Conservation (phyloP, 1,140 invertebrate genomes). For the Eueides isabella region DNA sequence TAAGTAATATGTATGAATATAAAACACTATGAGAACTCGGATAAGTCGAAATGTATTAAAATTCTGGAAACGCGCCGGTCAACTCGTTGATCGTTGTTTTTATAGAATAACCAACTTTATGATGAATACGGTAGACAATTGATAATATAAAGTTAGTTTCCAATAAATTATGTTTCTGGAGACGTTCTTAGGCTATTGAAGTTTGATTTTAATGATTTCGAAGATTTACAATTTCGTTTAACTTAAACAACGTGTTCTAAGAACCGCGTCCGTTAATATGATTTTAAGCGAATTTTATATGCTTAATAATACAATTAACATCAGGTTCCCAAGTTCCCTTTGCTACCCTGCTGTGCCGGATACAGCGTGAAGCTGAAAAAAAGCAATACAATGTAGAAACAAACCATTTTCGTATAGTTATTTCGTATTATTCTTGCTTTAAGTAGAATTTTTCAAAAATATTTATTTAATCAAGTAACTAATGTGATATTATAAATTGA, state of each 20-base stretch:
- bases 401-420: too few species aligned
- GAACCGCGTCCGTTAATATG: too few species aligned
- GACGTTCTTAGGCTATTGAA: slow-evolving; percentile 1
- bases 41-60: slow-evolving; percentile 48
- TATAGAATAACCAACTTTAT: slow-evolving; percentile 9
- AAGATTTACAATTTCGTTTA: background rate
- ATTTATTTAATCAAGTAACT: too few species aligned
- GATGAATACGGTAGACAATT: slow-evolving; percentile 1
- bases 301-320: too few species aligned
- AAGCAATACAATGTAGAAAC: too few species aligned
- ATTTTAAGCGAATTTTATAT: background rate
- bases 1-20: background rate
- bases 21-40: slow-evolving; percentile 46
- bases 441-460: too few species aligned
- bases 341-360: too few species aligned
- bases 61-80: slow-evolving; percentile 42
- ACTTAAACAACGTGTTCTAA: background rate
- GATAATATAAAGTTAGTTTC: slow-evolving; percentile 3
- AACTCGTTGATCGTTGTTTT: slow-evolving; percentile 11
- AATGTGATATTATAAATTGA: too few species aligned
- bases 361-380: too few species aligned
- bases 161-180: background rate
- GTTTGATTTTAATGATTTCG: slow-evolving; percentile 22
- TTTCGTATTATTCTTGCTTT: too few species aligned
- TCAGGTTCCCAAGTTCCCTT: too few species aligned